Evolutionary conservation across 2,888 invertebrate species (phyloP), one percentile per base, ranked within the genome.

Genomic region (Augochlorella aurata): DNA sequence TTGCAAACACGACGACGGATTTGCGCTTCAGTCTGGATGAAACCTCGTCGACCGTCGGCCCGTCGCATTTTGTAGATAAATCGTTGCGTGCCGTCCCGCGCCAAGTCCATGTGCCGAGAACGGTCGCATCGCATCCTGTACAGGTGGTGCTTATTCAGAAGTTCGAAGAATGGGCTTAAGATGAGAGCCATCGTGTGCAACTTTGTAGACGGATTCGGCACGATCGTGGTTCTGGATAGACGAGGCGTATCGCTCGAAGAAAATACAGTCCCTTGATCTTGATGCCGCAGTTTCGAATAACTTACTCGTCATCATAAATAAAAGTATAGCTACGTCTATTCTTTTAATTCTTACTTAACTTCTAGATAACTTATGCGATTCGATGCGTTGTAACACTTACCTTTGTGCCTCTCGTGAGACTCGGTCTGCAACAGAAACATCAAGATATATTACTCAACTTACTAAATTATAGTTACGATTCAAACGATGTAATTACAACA

Each of bases 391-490:
- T 65, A 81, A 70, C 84, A 93, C 93, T 93, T 93, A 93, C 93
- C 93, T 90, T 93, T 93, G 77, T 90, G 91, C 88, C 90, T 90
- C 45, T 93, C 92, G 83, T 92, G 92, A 18, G 91, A 91, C 85
- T 93, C 93, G 67, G 91, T 92, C 93, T 93, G 90, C 38, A 92
- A 93, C 82, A 70, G 61, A 66, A 81, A 66, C 5, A 2, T 61
- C n/a, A 5, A 24, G 24, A 61, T 16, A 45, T 0, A 63, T 38
- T n/a, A 38, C 10, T 12, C 24, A 7, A 52, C 16, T 38, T 38
- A 38, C 7, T 38, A 3, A 9, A 61, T 3, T 0, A 9, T 21
- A 10, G 8, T 21, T 47, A 4, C 14, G 12, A 12, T 7, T 7
- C n/a, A 45, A 68, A 12, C 16, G 4, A 38, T 44, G 7, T 1